Conservation (phyloP, 1,140 invertebrate species). For the Drosophila azteca region DNA sequence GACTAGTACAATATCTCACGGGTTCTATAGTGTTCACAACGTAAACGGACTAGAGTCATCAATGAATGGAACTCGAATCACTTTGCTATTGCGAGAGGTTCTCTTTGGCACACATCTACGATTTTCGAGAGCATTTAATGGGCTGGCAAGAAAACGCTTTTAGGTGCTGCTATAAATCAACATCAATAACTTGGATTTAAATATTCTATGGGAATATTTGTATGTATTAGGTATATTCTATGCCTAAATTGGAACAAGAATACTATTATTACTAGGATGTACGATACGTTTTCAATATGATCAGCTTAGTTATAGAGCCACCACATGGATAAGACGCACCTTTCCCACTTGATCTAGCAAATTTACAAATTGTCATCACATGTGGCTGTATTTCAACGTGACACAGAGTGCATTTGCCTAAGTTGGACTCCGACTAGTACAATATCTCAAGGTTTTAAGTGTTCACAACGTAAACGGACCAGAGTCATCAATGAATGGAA, state of each 20-base stretch:
- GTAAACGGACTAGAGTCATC: constrained; percentile 28
- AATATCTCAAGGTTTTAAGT: too few relatives aligned
- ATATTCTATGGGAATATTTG: neutral
- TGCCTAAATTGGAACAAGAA: too few relatives aligned
- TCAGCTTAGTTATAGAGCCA: neutral
- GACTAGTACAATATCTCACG: neutral
- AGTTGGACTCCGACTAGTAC: too few relatives aligned
- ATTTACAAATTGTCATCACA: constrained; percentile 77
- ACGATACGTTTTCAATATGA: constrained; percentile 51
- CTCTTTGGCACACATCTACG: constrained; percentile 69
- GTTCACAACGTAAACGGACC: too few relatives aligned
- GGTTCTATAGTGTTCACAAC: constrained; percentile 12
- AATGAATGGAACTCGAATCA: constrained; percentile 34
- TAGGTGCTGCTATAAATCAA: constrained; percentile 41
- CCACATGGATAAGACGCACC: constrained; percentile 69
- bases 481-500: too few relatives aligned
- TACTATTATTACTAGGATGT: neutral
- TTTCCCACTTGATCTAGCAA: constrained; percentile 54
- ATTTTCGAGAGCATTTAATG: constrained; percentile 68
- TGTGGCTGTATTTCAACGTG: too few relatives aligned
- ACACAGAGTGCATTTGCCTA: too few relatives aligned
- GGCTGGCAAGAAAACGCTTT: constrained; percentile 74
- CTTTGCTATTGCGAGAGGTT: constrained; percentile 51
- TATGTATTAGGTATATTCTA: too few relatives aligned
- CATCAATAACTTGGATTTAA: too few relatives aligned